phyloP scores from a whole-genome alignment of 2,797 vertebrate species.

The Selene dorsalis region DNA sequence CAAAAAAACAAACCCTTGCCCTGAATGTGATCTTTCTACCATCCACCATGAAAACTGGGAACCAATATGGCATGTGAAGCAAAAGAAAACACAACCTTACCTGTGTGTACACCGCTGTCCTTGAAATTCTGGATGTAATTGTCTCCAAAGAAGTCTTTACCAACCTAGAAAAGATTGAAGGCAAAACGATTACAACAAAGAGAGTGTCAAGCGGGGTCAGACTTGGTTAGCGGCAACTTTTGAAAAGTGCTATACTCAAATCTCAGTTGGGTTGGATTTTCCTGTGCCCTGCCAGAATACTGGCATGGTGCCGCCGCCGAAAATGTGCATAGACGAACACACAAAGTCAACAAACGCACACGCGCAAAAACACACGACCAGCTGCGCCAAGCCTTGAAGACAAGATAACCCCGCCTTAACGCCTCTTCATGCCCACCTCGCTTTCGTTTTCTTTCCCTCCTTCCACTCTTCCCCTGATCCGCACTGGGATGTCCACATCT shows the following conservation, averaged over 20 bases:
- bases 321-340: slow-evolving; percentile 79
- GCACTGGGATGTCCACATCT: slow-evolving; percentile 84
- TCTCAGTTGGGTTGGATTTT: slow-evolving; percentile 80
- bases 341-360: slow-evolving; percentile 79
- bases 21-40: slow-evolving; percentile 46
- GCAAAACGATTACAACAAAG: slow-evolving; percentile 79
- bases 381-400: slow-evolving; percentile 87
- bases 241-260: slow-evolving; percentile 80
- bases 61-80: slow-evolving; percentile 53
- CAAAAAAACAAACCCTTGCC: slow-evolving; percentile 44
- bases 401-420: slow-evolving; percentile 83
- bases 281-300: slow-evolving; percentile 82
- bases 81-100: slow-evolving; percentile 79
- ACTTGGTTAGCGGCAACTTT: slow-evolving; percentile 86
- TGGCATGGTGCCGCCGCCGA: slow-evolving; percentile 80
- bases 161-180: slow-evolving; percentile 88
- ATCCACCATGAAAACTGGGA: slow-evolving; percentile 51
- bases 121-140: slow-evolving; percentile 96
- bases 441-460: slow-evolving; percentile 74
- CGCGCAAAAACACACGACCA: slow-evolving; percentile 81
- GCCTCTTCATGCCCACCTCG: slow-evolving; percentile 82
- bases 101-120: slow-evolving; percentile 92
- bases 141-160: slow-evolving; percentile 96
- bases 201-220: slow-evolving; percentile 82
- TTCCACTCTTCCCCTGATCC: slow-evolving; percentile 72